These are phyloP conservation scores for Halictus rubicundus DNA, from an alignment of 1,140 invertebrate species.

Conservation along the genomic window DNA sequence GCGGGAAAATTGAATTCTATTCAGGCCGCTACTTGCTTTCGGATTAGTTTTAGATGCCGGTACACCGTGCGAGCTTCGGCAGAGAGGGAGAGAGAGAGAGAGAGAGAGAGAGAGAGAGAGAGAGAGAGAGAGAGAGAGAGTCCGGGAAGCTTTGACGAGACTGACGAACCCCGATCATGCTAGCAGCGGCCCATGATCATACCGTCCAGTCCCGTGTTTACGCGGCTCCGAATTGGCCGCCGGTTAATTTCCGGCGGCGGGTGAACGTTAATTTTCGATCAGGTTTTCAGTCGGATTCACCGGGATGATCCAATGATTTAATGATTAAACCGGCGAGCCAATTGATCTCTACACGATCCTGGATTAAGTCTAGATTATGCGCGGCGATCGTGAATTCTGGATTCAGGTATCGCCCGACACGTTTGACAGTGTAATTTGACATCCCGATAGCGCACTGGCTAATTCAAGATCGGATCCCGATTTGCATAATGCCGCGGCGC, in stretches of 20 bases:
- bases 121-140: neutral
- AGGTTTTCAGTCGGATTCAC: constrained; percentile 37
- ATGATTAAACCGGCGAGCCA: constrained; percentile 36
- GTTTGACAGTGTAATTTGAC: constrained; percentile 38
- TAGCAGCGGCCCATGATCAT: neutral
- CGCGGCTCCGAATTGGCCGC: neutral
- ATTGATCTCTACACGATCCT: constrained; percentile 31
- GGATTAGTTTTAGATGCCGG: constrained; percentile 33
- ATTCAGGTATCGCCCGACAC: neutral
- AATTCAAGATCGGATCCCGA: neutral
- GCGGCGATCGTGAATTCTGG: constrained; percentile 36
- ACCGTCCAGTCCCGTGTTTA: constrained; percentile 24
- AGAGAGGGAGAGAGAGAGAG: too few relatives aligned
- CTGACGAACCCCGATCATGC: too few relatives aligned
- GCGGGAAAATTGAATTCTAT: constrained; percentile 35
- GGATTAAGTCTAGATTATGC: constrained; percentile 44
- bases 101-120: too few relatives aligned
- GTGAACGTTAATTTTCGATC: constrained; percentile 37
- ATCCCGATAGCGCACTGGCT: neutral
- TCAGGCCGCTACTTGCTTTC: neutral
- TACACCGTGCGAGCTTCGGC: neutral
- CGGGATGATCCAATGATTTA: constrained; percentile 43
- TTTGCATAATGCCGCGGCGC: neutral
- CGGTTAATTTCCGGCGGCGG: neutral
- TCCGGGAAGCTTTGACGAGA: constrained; percentile 6